A percentile compares a stretch with the other conserved stretches of the same genome.
Evolutionary conservation across 2,888 invertebrate species (phyloP).

Genomic region (Oasisia sp.): DNA sequence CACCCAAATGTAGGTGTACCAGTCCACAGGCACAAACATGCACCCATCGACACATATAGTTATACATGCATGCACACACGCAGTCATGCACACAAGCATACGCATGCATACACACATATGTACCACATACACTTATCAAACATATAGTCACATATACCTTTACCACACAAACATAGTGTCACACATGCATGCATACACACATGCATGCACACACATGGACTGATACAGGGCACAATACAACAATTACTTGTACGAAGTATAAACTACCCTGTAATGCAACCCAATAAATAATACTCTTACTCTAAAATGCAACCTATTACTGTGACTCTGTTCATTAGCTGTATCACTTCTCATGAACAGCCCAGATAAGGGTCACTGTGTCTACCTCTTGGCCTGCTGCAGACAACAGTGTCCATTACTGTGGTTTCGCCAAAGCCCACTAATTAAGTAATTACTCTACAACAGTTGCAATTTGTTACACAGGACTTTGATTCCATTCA

Average conservation of each 20-base stretch:
- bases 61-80: no score
- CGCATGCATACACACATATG: no score
- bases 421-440: not conserved
- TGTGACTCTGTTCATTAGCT: not conserved
- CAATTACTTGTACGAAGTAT: not conserved
- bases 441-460: not conserved
- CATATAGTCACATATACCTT: no score
- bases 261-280: not conserved
- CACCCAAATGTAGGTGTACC: no score
- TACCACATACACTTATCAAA: no score
- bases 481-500: not conserved
- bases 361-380: not conserved
- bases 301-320: not conserved
- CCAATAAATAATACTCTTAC: not conserved
- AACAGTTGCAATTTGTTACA: not conserved
- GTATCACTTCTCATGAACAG: not conserved
- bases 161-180: no score
- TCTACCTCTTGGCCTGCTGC: not conserved
- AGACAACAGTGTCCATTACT: not conserved
- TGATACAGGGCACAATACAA: not conserved
- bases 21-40: no score
- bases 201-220: no score
- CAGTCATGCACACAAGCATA: no score
- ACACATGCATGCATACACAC: no score
- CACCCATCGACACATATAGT: no score